Conservation (phyloP, 1,140 invertebrate genomes). For the Nebria ingens region DNA sequence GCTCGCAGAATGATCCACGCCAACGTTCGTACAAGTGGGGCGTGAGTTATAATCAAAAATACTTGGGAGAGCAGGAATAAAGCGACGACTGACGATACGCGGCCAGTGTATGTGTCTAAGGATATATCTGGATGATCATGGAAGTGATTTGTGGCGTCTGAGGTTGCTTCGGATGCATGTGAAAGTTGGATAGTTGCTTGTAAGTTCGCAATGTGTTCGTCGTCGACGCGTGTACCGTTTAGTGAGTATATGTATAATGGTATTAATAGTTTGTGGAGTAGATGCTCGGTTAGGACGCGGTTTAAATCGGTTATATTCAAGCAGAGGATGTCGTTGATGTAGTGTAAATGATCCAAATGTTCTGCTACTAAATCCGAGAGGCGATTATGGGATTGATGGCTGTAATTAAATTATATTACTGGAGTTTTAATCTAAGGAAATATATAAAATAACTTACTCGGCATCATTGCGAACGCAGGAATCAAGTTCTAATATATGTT, state of each 20-base stretch:
- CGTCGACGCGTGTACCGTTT: slow-evolving; percentile 31
- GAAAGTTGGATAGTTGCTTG: not conserved
- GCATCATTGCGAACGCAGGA: slow-evolving; percentile 88
- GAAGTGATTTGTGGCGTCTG: not conserved
- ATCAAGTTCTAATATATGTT: slow-evolving; percentile 94
- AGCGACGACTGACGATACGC: slow-evolving; percentile 79
- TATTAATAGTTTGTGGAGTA: slow-evolving; percentile 85
- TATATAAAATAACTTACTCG: slow-evolving; percentile 58
- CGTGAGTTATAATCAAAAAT: slow-evolving; percentile 87
- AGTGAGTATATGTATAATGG: slow-evolving; percentile 93
- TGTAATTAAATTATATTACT: slow-evolving; percentile 36
- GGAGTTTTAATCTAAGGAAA: not conserved
- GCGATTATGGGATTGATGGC: slow-evolving; percentile 82
- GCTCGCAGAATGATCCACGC: slow-evolving; percentile 82
- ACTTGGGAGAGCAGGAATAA: slow-evolving; percentile 91
- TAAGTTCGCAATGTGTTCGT: not conserved
- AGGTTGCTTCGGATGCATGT: not conserved
- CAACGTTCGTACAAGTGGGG: slow-evolving; percentile 76
- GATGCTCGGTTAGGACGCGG: slow-evolving; percentile 89
- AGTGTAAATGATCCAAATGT: slow-evolving; percentile 96
- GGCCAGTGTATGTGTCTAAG: slow-evolving; percentile 38
- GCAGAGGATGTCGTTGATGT: slow-evolving; percentile 93
- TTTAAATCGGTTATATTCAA: slow-evolving; percentile 89
- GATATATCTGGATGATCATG: slow-evolving; percentile 25
- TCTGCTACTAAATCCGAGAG: slow-evolving; percentile 92